Percentiles rank a stretch among this genome's conserved stretches.
Conservation (phyloP, 2,888 invertebrate species). For the Orgyia antiqua region DNA sequence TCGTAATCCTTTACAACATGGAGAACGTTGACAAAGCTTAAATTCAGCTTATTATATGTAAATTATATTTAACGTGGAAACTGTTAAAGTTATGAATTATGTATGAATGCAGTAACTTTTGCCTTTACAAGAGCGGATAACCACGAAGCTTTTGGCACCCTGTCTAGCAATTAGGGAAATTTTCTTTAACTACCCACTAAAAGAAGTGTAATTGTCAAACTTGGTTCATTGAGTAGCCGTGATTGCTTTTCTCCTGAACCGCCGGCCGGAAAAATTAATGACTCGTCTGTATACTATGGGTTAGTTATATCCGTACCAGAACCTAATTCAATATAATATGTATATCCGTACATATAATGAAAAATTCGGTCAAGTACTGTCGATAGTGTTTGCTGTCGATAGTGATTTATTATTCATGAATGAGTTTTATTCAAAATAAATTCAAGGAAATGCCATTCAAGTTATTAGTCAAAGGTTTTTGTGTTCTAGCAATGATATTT, state of each 20-base stretch:
- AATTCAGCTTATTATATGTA: slow-evolving; percentile 22
- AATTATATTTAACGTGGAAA: slow-evolving; percentile 19
- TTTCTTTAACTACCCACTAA: slow-evolving; percentile 59
- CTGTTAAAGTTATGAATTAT: slow-evolving; percentile 33
- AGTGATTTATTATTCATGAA: too few relatives aligned
- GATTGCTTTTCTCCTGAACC: slow-evolving; percentile 55
- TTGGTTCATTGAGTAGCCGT: slow-evolving; percentile 61
- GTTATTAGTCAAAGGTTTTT: too few relatives aligned
- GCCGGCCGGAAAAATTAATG: slow-evolving; percentile 53
- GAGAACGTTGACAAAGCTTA: too few relatives aligned
- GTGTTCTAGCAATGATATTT: slow-evolving; percentile 29
- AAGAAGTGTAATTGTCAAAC: slow-evolving; percentile 64
- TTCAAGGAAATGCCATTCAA: too few relatives aligned
- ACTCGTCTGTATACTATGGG: slow-evolving; percentile 42
- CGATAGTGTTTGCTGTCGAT: too few relatives aligned
- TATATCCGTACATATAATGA: too few relatives aligned
- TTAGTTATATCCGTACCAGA: slow-evolving; percentile 31
- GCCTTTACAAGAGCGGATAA: slow-evolving; percentile 27
- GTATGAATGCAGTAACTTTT: slow-evolving; percentile 36
- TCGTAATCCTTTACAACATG: too few relatives aligned
- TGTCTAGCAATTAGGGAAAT: slow-evolving; percentile 54
- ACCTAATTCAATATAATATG: too few relatives aligned
- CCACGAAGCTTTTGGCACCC: slow-evolving; percentile 38
- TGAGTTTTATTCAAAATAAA: too few relatives aligned
- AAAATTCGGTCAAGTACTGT: too few relatives aligned